Percentiles rank a stretch among this genome's conserved stretches.
Evolutionary conservation across 2,888 invertebrate species (phyloP).

Genomic region (Eupithecia dodoneata): DNA sequence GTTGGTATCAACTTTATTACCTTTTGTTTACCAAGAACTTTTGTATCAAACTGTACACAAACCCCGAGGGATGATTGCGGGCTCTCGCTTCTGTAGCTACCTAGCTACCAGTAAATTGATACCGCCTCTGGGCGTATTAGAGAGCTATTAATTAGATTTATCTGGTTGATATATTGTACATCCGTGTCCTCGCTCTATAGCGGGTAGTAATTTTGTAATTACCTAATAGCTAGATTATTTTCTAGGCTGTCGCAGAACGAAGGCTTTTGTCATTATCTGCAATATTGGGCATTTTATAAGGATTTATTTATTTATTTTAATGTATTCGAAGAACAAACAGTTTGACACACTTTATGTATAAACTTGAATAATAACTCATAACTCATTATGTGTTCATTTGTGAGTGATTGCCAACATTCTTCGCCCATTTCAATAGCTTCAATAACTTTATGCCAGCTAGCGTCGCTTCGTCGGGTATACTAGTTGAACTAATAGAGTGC

Average conservation of each 20-base stretch:
- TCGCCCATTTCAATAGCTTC: too few relatives aligned
- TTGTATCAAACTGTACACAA: slow-evolving; percentile 22
- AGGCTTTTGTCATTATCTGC: neutral
- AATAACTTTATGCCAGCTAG: too few relatives aligned
- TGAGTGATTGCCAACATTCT: too few relatives aligned
- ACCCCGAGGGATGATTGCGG: slow-evolving; percentile 66
- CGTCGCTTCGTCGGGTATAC: neutral
- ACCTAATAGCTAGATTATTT: neutral
- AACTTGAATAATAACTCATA: too few relatives aligned
- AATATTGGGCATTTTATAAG: neutral
- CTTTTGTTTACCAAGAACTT: neutral
- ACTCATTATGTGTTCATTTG: too few relatives aligned
- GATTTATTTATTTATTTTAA: neutral
- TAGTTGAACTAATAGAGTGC: neutral
- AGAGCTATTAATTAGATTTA: slow-evolving; percentile 49
- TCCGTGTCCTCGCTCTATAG: slow-evolving; percentile 32
- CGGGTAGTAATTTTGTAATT: slow-evolving; percentile 17
- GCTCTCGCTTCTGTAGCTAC: slow-evolving; percentile 65
- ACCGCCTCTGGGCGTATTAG: slow-evolving; percentile 69
- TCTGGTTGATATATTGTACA: slow-evolving; percentile 43
- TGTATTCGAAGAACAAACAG: too few relatives aligned
- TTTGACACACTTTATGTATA: too few relatives aligned
- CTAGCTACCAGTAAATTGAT: slow-evolving; percentile 72
- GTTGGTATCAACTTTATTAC: neutral
- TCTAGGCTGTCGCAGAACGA: neutral